phyloP scores from a whole-genome alignment of 2,113 vertebrate genomes.

The Rhinolophus ferrumequinum region DNA sequence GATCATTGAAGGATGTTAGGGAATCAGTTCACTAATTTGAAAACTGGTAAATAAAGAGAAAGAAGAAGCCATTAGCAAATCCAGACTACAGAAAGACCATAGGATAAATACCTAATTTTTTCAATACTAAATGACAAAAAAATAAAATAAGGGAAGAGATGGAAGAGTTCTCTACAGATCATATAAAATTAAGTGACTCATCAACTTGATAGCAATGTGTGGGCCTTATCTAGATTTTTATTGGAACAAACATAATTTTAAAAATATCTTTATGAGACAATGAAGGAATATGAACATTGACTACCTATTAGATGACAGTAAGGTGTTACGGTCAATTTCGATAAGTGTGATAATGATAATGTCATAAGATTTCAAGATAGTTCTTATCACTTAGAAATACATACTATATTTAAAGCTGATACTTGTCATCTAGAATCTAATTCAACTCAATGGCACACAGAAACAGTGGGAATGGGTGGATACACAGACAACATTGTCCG shows the following conservation, averaged over 20 bases:
- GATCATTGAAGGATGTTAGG: not conserved
- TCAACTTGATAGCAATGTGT: not conserved
- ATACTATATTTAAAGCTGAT: not conserved
- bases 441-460: not conserved
- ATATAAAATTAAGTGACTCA: not conserved
- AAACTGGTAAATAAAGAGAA: not conserved
- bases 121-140: not conserved
- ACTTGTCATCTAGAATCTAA: not conserved
- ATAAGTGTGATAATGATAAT: not conserved
- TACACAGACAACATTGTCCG: not conserved
- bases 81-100: not conserved
- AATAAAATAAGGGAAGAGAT: not conserved
- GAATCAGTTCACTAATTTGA: not conserved
- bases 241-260: slow-evolving; percentile 23
- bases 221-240: not conserved
- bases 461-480: not conserved
- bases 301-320: not conserved
- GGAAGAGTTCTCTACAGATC: not conserved
- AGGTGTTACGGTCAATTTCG: not conserved
- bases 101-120: not conserved
- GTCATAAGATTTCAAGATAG: slow-evolving; percentile 13
- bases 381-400: not conserved
- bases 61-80: not conserved
- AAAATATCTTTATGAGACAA: slow-evolving; percentile 16
- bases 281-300: not conserved